Percentiles rank a stretch among this genome's conserved stretches.
These are phyloP conservation scores for Pseudomyrmex sp. DNA, from an alignment of 1,140 invertebrate genomes.

Conservation along the genomic window DNA sequence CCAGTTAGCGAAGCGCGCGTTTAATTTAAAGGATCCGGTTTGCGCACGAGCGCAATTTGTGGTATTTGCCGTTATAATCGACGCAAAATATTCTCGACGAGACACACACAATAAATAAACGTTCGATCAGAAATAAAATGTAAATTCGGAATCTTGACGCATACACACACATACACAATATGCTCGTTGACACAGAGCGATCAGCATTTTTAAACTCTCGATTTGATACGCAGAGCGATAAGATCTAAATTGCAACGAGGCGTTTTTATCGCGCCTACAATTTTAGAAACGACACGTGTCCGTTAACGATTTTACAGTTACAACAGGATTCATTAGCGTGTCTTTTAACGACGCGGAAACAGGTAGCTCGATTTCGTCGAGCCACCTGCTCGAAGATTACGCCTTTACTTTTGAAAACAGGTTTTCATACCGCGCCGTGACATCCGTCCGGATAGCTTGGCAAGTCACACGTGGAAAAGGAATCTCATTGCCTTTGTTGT, in stretches of 20 bases:
- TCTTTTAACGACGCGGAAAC: slow-evolving; percentile 27
- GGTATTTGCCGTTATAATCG: slow-evolving; percentile 6
- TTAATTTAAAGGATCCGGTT: slow-evolving; percentile 17
- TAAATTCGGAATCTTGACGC: slow-evolving; percentile 2
- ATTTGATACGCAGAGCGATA: slow-evolving; percentile 18
- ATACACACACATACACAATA: background rate
- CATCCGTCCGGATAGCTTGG: slow-evolving; percentile 24
- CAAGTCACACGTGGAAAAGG: slow-evolving; percentile 43
- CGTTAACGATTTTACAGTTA: background rate
- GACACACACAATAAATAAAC: slow-evolving; percentile 11
- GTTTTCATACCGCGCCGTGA: slow-evolving; percentile 42
- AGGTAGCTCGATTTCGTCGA: slow-evolving; percentile 46
- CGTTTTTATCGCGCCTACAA: too few species aligned
- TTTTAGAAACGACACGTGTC: too few species aligned
- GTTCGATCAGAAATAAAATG: slow-evolving; percentile 7
- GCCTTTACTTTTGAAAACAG: slow-evolving; percentile 28
- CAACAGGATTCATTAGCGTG: slow-evolving; percentile 13
- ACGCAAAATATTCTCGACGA: background rate
- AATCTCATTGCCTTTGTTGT: slow-evolving; percentile 72
- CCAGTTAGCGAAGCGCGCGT: background rate
- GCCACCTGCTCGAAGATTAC: slow-evolving; percentile 45
- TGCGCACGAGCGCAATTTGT: background rate
- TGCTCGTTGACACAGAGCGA: slow-evolving; percentile 3
- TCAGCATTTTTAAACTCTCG: slow-evolving; percentile 5
- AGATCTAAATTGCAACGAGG: slow-evolving; percentile 6